phyloP scores from a whole-genome alignment of 1,140 invertebrate species.

The Argopecten irradians region DNA sequence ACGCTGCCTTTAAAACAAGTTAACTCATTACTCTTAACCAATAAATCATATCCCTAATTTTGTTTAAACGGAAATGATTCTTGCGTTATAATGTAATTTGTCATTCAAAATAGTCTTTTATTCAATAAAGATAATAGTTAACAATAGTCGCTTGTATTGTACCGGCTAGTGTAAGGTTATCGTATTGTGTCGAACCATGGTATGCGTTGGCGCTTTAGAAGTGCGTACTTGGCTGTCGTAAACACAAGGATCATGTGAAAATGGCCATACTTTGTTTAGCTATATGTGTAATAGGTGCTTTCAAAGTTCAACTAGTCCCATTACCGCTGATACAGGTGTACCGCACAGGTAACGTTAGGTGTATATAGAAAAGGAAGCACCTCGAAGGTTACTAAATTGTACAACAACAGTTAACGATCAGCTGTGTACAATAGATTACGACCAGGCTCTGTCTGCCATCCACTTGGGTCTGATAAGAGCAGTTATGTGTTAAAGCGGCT shows the following conservation, averaged over 20 bases:
- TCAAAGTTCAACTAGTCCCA: constrained; percentile 1
- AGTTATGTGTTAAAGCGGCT: constrained; percentile 13
- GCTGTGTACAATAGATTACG: neutral
- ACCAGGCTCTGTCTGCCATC: neutral
- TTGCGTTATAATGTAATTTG: neutral
- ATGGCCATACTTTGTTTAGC: constrained; percentile 2
- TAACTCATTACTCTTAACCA: neutral
- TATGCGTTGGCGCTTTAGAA: neutral
- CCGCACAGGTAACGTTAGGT: constrained; percentile 2
- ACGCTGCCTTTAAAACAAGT: neutral
- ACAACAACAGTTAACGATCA: neutral
- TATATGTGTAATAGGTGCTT: neutral
- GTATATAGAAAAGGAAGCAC: constrained; percentile 3
- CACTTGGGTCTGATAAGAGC: neutral
- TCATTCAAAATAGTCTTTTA: neutral
- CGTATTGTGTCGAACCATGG: neutral
- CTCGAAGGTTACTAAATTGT: neutral
- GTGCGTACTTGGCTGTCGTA: neutral
- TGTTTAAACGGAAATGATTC: neutral
- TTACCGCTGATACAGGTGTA: neutral
- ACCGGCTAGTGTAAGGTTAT: neutral
- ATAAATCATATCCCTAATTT: neutral
- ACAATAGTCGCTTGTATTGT: neutral
- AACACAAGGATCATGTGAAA: neutral
- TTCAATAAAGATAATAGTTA: neutral